These are phyloP conservation scores for Scaptomyza graminum DNA, from an alignment of 1,140 invertebrate species.

Conservation along the genomic window DNA sequence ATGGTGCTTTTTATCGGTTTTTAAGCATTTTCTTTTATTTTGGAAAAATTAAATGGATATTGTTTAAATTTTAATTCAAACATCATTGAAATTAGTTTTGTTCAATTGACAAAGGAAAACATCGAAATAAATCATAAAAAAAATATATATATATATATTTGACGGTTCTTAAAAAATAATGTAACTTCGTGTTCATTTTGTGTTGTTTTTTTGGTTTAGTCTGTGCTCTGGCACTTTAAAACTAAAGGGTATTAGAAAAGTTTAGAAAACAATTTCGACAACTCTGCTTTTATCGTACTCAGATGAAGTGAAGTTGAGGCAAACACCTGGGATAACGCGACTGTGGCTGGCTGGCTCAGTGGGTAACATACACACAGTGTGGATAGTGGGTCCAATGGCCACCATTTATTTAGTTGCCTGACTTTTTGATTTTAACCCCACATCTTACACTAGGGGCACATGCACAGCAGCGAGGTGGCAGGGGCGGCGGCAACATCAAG, in stretches of 20 bases:
- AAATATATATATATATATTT: no score
- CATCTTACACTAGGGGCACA: background rate
- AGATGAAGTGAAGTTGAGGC: constrained; percentile 58
- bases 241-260: constrained; percentile 42
- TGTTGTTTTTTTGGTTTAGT: background rate
- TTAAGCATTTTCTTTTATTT: no score
- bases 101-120: no score
- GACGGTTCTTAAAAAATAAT: no score
- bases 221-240: background rate
- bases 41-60: no score
- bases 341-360: constrained; percentile 20
- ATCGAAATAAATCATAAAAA: no score
- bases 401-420: constrained; percentile 33
- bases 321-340: constrained; percentile 62
- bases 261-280: constrained; percentile 71
- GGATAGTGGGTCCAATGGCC: background rate
- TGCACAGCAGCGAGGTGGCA: background rate
- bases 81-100: no score
- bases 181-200: background rate
- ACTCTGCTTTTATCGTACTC: constrained; percentile 46
- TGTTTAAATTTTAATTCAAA: no score
- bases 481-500: constrained; percentile 38
- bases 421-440: constrained; percentile 58
- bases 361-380: constrained; percentile 4
- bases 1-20: no score